Evolutionary conservation across 2,113 vertebrate genomes (phyloP), one percentile per base, ranked within the genome.

Genomic region (Leucoraja erinaceus): DNA sequence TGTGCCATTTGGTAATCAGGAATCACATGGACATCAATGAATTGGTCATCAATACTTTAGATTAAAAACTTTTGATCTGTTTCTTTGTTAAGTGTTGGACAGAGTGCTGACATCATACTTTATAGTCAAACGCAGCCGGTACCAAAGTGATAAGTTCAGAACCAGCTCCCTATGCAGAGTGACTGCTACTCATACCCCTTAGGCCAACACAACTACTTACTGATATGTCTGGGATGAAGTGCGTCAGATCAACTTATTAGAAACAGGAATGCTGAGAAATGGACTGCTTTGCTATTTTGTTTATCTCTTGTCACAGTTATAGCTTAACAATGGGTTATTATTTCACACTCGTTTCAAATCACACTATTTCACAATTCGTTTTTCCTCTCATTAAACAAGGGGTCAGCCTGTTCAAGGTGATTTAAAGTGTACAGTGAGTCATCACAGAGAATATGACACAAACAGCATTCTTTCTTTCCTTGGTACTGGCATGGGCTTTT

Each of bases 191-290:
- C 84, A 93, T 28, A 93, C 93, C 95, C 94, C 96, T 93, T 28
- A 93, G 95, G 96, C 96, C 81, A 66, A 93, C 94, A 96, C 94
- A 96, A 97, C 96, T 47, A 97, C 96, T 97, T 96, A 97, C 95
- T 81, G 93, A 95, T 95, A 95, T 94, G 95, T 95, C 94, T 94
- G 93, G 95, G 95, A 94, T 8, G 81, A 96, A 95, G 94, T 94
- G 94, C 95, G 95, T 96, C 95, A 95, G 94, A 95, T 94, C 96
- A 97, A 95, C 93, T 95, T 94, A 96, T 96, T 97, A 96, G 96
- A 68, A 96, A 96, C 88, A 77, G 94, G 95, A 95, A 95, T 93
- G 94, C 94, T 94, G 95, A 94, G 91, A 84, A 96, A 94, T 93
- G 95, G 94, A 95, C 95, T 95, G 94, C 93, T 92, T 81, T 94